Conservation (phyloP, 1,140 invertebrate species). For the Anadara kagoshimensis region DNA sequence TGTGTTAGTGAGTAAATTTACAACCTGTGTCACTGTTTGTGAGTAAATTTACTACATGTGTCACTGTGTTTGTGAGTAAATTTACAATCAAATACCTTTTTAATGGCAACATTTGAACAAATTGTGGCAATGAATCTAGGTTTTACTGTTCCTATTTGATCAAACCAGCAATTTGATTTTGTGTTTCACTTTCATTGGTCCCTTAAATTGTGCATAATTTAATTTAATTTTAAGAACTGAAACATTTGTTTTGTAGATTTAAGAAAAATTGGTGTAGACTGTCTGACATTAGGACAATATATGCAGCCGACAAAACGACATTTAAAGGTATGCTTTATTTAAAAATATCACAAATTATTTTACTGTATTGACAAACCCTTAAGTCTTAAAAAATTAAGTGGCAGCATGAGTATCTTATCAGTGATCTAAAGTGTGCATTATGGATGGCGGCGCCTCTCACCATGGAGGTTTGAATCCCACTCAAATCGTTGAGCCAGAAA, state of each 20-base stretch:
- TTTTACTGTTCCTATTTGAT: no score
- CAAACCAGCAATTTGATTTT: no score
- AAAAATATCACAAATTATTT: not conserved
- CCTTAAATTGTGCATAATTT: not conserved
- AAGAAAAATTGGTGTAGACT: constrained; percentile 86
- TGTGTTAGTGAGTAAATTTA: no score
- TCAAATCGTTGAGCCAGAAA: not conserved
- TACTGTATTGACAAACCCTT: not conserved
- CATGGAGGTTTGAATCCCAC: not conserved
- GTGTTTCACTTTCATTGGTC: no score
- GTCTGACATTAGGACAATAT: constrained; percentile 98
- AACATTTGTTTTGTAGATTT: constrained; percentile 49
- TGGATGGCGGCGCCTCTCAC: not conserved
- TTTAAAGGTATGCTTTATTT: constrained; percentile 81
- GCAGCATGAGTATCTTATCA: not conserved
- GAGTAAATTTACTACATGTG: no score
- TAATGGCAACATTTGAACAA: no score
- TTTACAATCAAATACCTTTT: no score
- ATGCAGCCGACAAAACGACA: constrained; percentile 99
- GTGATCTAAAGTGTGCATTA: not conserved
- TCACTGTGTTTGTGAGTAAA: no score
- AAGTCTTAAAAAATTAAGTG: not conserved
- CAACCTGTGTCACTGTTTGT: no score
- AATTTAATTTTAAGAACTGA: not conserved
- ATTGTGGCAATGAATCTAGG: no score